These are phyloP conservation scores for Diarsia rubi DNA, from an alignment of 2,888 invertebrate species.

Conservation along the genomic window DNA sequence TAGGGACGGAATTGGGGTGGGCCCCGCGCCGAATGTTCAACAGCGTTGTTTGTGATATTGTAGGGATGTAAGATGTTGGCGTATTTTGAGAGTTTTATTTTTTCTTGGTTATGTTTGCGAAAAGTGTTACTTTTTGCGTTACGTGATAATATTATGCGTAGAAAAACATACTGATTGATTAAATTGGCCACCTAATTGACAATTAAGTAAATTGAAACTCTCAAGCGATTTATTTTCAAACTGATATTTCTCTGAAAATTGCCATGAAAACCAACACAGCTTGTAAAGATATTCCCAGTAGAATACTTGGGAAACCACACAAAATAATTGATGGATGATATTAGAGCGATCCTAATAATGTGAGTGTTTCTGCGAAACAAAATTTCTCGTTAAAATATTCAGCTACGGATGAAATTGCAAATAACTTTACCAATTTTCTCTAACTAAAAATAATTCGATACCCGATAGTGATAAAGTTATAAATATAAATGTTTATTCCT, in stretches of 20 bases:
- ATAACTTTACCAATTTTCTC: background rate
- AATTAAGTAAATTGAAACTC: background rate
- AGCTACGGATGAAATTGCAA: slow-evolving; percentile 16
- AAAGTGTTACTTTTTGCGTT: background rate
- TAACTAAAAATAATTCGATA: background rate
- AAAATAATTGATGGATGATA: slow-evolving; percentile 11
- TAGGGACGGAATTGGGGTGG: slow-evolving; percentile 87
- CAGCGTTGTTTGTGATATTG: slow-evolving; percentile 85
- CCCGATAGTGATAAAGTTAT: background rate
- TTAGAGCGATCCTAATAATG: background rate
- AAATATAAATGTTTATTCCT: background rate
- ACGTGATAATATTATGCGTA: background rate
- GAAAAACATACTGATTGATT: background rate
- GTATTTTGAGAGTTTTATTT: slow-evolving; percentile 20
- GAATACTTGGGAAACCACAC: slow-evolving; percentile 1
- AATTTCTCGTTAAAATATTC: background rate
- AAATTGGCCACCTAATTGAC: background rate
- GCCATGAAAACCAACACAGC: background rate
- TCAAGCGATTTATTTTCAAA: background rate
- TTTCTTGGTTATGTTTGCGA: background rate
- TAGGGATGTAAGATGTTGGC: slow-evolving; percentile 62
- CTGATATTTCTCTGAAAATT: background rate
- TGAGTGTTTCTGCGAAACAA: slow-evolving; percentile 1
- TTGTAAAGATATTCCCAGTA: slow-evolving; percentile 6
- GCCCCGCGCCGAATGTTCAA: slow-evolving; percentile 86